These are phyloP conservation scores for Nesospiza acunhae DNA, from an alignment of 2,113 vertebrate species.

Conservation along the genomic window DNA sequence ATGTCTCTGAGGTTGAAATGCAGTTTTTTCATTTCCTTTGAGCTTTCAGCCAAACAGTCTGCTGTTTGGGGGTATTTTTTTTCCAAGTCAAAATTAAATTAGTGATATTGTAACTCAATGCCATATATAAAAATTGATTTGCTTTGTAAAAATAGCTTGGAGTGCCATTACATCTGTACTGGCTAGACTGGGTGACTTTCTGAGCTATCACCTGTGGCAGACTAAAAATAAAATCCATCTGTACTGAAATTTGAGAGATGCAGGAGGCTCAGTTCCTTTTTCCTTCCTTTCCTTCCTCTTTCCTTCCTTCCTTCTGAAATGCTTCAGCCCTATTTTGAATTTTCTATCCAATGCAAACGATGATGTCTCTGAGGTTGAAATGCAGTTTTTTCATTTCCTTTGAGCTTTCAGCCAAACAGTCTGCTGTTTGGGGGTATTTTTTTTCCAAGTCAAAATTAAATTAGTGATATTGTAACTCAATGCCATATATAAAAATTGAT, in stretches of 20 bases:
- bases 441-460: background rate
- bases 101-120: background rate
- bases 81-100: background rate
- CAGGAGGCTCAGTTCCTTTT: background rate
- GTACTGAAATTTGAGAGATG: background rate
- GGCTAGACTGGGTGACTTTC: conserved; percentile 6
- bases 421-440: background rate
- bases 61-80: background rate
- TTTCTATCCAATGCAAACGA: background rate
- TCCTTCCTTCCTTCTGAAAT: background rate
- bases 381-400: background rate
- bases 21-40: background rate
- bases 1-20: background rate
- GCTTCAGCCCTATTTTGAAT: background rate
- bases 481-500: background rate
- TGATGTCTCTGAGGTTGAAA: background rate
- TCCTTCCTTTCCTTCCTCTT: background rate
- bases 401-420: background rate
- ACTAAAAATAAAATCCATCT: background rate
- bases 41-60: background rate
- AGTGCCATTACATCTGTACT: background rate
- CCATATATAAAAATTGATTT: conserved; percentile 13
- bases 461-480: background rate
- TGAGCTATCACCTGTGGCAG: background rate
- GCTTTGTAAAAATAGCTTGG: background rate